Evolutionary conservation across 2,113 vertebrate species (phyloP).

Genomic region (Notechis scutatus): DNA sequence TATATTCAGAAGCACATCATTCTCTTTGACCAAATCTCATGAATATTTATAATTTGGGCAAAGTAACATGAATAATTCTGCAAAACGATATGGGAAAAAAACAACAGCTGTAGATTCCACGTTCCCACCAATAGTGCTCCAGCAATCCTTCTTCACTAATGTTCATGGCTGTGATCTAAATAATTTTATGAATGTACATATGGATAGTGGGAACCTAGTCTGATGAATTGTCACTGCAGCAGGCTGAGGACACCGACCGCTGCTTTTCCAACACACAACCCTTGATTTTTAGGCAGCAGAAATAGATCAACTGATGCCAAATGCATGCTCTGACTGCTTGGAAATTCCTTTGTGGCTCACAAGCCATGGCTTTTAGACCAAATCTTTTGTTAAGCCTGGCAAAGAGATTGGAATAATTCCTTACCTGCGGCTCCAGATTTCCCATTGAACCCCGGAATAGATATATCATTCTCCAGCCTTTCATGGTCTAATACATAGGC

Average conservation of each 20-base stretch:
- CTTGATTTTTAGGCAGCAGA: not conserved
- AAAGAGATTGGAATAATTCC: conserved; percentile 29
- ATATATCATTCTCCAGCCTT: conserved; percentile 83
- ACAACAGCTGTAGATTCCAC: not conserved
- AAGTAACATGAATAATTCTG: not conserved
- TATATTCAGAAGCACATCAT: not conserved
- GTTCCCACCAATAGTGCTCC: not conserved
- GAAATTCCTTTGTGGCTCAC: not conserved
- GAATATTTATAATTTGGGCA: conserved; percentile 15
- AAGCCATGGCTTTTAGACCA: not conserved
- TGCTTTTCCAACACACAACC: not conserved
- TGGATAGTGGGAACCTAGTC: not conserved
- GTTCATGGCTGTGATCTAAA: conserved; percentile 10
- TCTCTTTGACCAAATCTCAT: not conserved
- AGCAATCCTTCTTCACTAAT: conserved; percentile 5
- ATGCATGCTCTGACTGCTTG: not conserved
- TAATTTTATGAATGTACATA: not conserved
- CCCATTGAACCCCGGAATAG: conserved; percentile 84
- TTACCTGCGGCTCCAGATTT: conserved; percentile 89
- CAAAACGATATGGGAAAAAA: not conserved
- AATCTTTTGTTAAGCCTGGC: not conserved
- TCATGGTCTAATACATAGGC: conserved; percentile 75
- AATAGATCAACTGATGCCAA: not conserved
- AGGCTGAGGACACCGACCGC: not conserved
- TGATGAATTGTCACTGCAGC: not conserved